Evolutionary conservation across 2,797 vertebrate species (phyloP), one percentile per base, ranked within the genome.

Genomic region (Caiman crocodilus): DNA sequence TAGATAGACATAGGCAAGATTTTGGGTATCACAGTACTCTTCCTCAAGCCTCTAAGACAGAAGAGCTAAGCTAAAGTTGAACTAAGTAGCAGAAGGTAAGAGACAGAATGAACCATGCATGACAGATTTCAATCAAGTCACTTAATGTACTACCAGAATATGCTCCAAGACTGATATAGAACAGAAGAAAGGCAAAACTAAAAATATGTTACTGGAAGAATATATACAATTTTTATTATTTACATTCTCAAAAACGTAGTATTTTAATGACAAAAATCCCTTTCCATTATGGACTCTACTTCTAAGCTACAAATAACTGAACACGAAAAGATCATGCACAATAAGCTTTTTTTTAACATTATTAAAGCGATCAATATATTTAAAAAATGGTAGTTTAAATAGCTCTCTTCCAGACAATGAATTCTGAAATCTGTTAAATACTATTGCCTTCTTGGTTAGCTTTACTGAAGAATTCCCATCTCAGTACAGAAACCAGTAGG

Each of bases 61-160:
- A 50, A 50, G 42, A 50, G 42, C 42, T 50, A 50, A 50, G 42
- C 42, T 5, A 2, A 0, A 0, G 82, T 80, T 82, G 7, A 17
- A 3, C 14, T 11, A 2, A 75, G 59, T 5, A 75, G 85, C 5
- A 91, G 9, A 57, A 2, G 0, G 4, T 60, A 80, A 84, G 79
- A 79, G 56, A 50, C 42, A 11, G 2, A 90, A 93, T 25, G 91
- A 83, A n/a, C 42, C 42, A 50, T 50, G 17, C 74, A 65, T 63
- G 23, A 63, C 56, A 92, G 88, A 77, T 79, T 20, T n/a, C 79
- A 79, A 61, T n/a, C 20, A 60, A 0, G 0, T 21, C 15, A 75
- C 14, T 65, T 15, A 87, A 87, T 60, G 79, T 2, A 6, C 4
- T 65, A 9, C 8, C 32, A 25, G 83, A n/a, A 90, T 89, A 90